Conservation (phyloP, 2,113 vertebrate species). For the Tichodroma muraria region DNA sequence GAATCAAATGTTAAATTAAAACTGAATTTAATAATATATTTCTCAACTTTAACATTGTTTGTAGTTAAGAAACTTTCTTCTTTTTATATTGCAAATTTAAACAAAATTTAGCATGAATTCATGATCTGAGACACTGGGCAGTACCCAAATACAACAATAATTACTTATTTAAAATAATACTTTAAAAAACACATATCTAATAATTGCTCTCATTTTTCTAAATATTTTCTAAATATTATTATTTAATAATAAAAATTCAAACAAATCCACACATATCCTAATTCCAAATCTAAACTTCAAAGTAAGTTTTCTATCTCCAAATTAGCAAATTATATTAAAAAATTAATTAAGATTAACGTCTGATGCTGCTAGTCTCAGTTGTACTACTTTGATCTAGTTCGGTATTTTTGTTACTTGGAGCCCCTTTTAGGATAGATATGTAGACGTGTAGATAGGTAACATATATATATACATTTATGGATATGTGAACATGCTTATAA, state of each 20-base stretch:
- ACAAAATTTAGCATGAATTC: neutral
- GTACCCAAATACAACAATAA: neutral
- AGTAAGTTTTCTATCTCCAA: neutral
- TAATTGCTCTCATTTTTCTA: neutral
- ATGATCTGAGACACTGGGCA: neutral
- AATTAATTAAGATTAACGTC: neutral
- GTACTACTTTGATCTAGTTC: neutral
- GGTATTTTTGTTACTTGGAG: neutral
- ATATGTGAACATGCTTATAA: neutral
- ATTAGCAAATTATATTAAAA: neutral
- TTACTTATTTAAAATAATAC: neutral
- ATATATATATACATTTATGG: too few relatives aligned
- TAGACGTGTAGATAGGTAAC: neutral
- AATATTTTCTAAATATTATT: neutral
- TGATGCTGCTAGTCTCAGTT: neutral
- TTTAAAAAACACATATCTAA: neutral
- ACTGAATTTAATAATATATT: neutral
- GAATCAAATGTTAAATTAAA: neutral
- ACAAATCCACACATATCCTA: neutral
- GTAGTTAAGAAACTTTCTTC: neutral
- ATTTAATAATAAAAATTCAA: neutral
- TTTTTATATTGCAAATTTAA: neutral
- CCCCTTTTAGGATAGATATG: neutral
- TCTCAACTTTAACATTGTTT: neutral
- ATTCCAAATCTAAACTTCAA: neutral